Percentiles rank a stretch among this genome's conserved stretches.
phyloP scores from a whole-genome alignment of 2,113 vertebrate species.

The Manacus vitellinus region DNA sequence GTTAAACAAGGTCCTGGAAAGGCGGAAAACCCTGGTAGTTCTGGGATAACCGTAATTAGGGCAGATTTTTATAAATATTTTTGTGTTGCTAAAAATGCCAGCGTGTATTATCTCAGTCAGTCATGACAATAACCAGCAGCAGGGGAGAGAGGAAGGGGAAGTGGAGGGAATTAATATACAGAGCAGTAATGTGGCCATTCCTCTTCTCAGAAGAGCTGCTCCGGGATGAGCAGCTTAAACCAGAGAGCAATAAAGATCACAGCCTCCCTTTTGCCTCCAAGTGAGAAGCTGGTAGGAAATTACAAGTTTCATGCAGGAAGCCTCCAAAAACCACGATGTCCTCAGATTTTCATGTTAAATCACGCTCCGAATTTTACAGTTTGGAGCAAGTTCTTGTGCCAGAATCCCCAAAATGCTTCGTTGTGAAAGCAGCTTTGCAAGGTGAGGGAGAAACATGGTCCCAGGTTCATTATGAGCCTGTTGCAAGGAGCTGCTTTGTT shows the following conservation, averaged over 20 bases:
- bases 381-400: not conserved
- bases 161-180: conserved; percentile 9
- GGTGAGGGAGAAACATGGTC: not conserved
- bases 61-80: conserved; percentile 53
- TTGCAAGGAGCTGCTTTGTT: conserved; percentile 49
- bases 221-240: not conserved
- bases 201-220: not conserved
- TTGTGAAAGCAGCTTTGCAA: conserved; percentile 49
- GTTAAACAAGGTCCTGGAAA: not conserved
- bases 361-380: conserved; percentile 53
- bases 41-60: not conserved
- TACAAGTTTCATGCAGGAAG: not conserved
- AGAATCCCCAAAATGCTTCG: not conserved
- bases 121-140: conserved; percentile 47
- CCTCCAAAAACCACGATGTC: not conserved
- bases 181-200: not conserved
- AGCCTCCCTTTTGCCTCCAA: not conserved
- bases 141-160: conserved; percentile 48
- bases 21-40: not conserved
- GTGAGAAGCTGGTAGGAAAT: not conserved
- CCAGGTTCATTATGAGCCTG: not conserved
- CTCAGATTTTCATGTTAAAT: conserved; percentile 56
- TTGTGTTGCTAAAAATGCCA: conserved; percentile 46
- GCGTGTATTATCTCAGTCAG: conserved; percentile 23
- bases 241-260: not conserved